These are phyloP conservation scores for Parauchenoglanis punctatus DNA, from an alignment of 2,797 vertebrate species.

Conservation along the genomic window DNA sequence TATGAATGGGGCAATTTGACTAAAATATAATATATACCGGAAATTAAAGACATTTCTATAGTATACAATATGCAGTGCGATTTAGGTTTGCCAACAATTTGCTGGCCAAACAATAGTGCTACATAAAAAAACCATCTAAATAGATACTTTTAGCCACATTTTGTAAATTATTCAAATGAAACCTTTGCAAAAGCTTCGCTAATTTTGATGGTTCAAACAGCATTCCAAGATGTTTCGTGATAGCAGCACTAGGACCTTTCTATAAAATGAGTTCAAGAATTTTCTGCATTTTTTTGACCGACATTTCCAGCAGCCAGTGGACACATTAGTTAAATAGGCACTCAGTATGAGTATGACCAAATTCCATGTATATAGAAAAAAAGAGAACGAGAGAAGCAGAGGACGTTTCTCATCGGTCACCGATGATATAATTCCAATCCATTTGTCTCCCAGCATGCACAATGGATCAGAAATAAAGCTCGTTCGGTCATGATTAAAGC, in stretches of 20 bases:
- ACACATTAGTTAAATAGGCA: neutral
- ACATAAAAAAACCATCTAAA: no score
- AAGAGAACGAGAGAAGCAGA: neutral
- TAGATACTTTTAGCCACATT: no score
- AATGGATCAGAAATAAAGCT: neutral
- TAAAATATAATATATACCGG: neutral
- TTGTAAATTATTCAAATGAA: no score
- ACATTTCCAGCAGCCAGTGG: neutral
- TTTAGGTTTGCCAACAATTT: neutral
- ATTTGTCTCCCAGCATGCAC: neutral
- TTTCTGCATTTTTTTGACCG: neutral
- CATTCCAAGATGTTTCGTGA: no score
- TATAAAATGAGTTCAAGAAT: no score
- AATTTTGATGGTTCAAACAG: no score
- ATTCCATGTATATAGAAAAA: neutral
- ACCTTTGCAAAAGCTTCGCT: no score
- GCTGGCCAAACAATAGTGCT: neutral
- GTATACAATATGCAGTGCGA: neutral
- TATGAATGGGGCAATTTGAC: neutral
- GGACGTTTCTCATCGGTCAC: neutral
- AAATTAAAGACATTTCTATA: neutral
- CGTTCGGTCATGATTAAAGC: slow-evolving; percentile 3
- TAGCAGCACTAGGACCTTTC: no score
- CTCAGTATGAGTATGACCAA: neutral
- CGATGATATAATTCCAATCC: neutral